Evolutionary conservation across 2,888 invertebrate species (phyloP).

Genomic region (Caenorhabditis uteleia): DNA sequence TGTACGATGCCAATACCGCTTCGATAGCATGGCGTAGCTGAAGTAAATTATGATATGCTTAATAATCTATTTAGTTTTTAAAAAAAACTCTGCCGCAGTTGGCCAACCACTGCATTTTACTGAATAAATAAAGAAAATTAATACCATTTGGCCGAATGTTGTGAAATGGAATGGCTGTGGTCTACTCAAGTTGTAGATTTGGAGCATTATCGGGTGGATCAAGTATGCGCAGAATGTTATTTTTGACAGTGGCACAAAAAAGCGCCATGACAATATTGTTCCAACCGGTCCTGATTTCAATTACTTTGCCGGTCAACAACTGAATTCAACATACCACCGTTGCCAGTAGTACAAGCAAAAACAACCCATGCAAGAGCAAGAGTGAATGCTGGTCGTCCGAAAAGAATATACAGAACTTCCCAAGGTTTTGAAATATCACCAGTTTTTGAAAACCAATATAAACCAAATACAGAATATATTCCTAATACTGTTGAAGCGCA

Average conservation of each 20-base stretch:
- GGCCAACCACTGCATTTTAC: too few relatives aligned
- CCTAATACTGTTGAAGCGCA: conserved; percentile 46
- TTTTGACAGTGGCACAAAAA: conserved; percentile 85
- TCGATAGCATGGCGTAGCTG: conserved; percentile 65
- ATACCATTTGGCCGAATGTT: conserved; percentile 66
- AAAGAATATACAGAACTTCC: conserved; percentile 56
- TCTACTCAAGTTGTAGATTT: conserved; percentile 66
- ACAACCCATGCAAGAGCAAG: conserved; percentile 72
- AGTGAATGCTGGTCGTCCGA: conserved; percentile 70
- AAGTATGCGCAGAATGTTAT: conserved; percentile 94
- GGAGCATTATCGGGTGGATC: conserved; percentile 68
- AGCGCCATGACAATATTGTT: conserved; percentile 81
- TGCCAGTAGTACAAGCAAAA: conserved; percentile 71
- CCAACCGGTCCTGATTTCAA: conserved; percentile 74
- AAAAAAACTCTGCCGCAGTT: too few relatives aligned
- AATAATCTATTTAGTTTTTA: too few relatives aligned
- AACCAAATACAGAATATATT: conserved; percentile 66
- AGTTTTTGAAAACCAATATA: conserved; percentile 64
- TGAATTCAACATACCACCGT: conserved; percentile 49
- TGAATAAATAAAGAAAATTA: not conserved
- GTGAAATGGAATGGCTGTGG: conserved; percentile 69
- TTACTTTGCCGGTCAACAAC: not conserved
- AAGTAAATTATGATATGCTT: conserved; percentile 11
- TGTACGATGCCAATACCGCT: conserved; percentile 62
- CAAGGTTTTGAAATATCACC: conserved; percentile 63